A percentile compares a stretch with the other conserved stretches of the same genome.
Evolutionary conservation across 1,140 invertebrate species (phyloP).

Genomic region (Saccostrea cuccullata): DNA sequence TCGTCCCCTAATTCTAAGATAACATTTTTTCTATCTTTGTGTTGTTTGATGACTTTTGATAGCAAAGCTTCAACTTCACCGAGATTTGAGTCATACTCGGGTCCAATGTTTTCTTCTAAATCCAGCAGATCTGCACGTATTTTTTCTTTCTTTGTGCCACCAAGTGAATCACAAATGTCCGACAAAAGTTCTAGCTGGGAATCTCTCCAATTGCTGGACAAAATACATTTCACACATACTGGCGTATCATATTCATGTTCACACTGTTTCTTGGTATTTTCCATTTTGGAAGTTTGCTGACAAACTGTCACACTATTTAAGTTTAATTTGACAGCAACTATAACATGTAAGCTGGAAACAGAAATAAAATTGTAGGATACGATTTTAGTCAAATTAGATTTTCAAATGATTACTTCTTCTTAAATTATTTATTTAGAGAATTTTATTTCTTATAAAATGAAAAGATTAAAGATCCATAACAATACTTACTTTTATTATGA

Average conservation of each 20-base stretch:
- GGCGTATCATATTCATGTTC: background rate
- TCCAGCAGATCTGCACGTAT: background rate
- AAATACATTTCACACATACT: background rate
- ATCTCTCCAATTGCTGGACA: background rate
- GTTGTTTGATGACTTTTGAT: background rate
- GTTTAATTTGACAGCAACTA: background rate
- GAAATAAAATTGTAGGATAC: background rate
- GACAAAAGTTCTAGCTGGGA: slow-evolving; percentile 5
- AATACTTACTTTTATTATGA: background rate
- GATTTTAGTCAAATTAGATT: background rate
- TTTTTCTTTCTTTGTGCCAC: background rate
- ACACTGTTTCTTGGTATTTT: background rate
- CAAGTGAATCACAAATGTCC: background rate
- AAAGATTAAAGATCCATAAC: background rate
- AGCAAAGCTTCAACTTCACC: slow-evolving; percentile 15
- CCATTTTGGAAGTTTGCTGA: background rate
- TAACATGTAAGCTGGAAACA: background rate
- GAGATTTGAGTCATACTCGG: background rate
- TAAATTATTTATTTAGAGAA: background rate
- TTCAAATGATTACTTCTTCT: background rate
- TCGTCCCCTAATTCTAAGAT: background rate
- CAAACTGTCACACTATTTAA: background rate
- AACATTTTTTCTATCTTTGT: slow-evolving; percentile 1
- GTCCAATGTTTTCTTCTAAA: slow-evolving; percentile 13
- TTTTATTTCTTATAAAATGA: no score